Conservation (phyloP, 1,140 invertebrate genomes). For the Drosophila auraria region DNA sequence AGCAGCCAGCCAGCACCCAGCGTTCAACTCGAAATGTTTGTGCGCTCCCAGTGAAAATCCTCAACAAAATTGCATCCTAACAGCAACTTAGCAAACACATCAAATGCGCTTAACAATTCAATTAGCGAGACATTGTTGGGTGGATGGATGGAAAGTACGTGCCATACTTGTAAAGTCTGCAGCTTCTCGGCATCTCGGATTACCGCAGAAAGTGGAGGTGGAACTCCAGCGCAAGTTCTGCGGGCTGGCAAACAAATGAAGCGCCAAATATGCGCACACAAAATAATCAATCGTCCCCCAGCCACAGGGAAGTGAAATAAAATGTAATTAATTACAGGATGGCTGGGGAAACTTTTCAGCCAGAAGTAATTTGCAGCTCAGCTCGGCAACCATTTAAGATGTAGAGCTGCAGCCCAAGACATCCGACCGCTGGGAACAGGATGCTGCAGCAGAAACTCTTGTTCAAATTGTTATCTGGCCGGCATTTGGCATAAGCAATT, state of each 20-base stretch:
- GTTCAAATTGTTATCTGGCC: slow-evolving; percentile 35
- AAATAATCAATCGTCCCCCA: slow-evolving; percentile 63
- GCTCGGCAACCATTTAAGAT: slow-evolving; percentile 44
- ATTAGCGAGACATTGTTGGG: slow-evolving; percentile 56
- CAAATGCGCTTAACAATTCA: slow-evolving; percentile 75
- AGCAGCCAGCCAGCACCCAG: slow-evolving; percentile 18
- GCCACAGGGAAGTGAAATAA: slow-evolving; percentile 57
- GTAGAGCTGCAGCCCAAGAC: slow-evolving; percentile 31
- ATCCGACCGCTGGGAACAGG: slow-evolving; percentile 44
- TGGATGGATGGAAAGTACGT: slow-evolving; percentile 18
- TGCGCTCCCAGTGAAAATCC: slow-evolving; percentile 32
- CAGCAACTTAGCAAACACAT: slow-evolving; percentile 64
- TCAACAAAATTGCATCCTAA: slow-evolving; percentile 60
- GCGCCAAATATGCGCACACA: slow-evolving; percentile 50
- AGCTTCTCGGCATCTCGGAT: slow-evolving; percentile 11
- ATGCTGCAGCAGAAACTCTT: slow-evolving; percentile 35
- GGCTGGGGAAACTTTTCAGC: slow-evolving; percentile 41
- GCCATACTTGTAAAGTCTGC: slow-evolving; percentile 20
- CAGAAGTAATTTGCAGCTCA: slow-evolving; percentile 26
- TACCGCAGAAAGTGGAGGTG: slow-evolving; percentile 7
- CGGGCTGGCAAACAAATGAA: slow-evolving; percentile 45
- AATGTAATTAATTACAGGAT: slow-evolving; percentile 71
- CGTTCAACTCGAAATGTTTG: slow-evolving; percentile 29
- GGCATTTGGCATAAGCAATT: slow-evolving; percentile 48
- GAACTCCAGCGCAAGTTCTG: slow-evolving; percentile 27